Evolutionary conservation across 2,797 vertebrate species (phyloP), one percentile per base, ranked within the genome.

Genomic region (Lycodopsis pacificus): DNA sequence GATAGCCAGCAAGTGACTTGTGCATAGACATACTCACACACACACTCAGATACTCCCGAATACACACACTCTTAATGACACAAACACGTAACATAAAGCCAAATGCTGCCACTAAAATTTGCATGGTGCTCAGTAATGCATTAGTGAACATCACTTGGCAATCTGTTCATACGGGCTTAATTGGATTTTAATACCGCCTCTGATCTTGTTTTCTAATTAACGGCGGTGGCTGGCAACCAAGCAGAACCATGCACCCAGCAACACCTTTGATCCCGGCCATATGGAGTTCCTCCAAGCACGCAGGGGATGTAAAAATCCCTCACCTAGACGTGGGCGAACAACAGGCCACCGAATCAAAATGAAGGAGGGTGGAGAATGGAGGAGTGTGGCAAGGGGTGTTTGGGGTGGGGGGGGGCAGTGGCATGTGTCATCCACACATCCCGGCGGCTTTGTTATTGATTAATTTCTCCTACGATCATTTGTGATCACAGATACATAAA

Each of bases 81-180:
- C 89, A 91, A 91, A 90, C 92, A 91, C 92, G 92, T 88, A 93
- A 92, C 93, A 93, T 93, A 94, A 92, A 95, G 92, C 93, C 93
- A 93, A 95, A 95, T 92, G 93, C 93, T 93, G 93, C 92, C 92
- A 92, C 94, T 92, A 93, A 98, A 98, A 99, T 99, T 99, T 99
- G 97, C 97, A 99, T 99, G 97, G 98, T 98, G 97, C 97, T 99
- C 98, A 98, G 98, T 99, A 98, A 99, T 98, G 98, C 98, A 99
- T 99, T 99, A 99, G 98, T 97, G 98, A 98, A 99, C 98, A 99
- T 98, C 98, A 97, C 98, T 99, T 98, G 97, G 97, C 98, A 99
- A 99, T 99, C 98, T 99, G 98, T 99, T 99, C 97, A 98, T 99
- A 98, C 93, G 89, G 89, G 91, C 93, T 95, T 96, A 96, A 96